Evolutionary conservation across 2,797 vertebrate genomes (phyloP), one percentile per base, ranked within the genome.

Genomic region (Rhinatrema bivittatum): DNA sequence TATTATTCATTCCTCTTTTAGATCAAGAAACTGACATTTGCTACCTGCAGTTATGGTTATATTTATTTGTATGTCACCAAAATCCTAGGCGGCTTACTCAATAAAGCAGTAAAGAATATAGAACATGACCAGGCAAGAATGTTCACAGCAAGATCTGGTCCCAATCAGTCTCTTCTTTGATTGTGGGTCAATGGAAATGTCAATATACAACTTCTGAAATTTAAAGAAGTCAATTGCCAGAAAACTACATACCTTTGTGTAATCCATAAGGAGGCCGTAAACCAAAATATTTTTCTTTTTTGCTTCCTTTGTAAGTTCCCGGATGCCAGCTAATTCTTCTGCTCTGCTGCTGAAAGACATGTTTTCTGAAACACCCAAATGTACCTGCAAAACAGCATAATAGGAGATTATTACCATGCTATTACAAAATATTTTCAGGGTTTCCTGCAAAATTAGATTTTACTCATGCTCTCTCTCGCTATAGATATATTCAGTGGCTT

Each of bases 211-310:
- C 50, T 65, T 39, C 36, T 13, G 16, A 16, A 46, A 23, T 36
- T 25, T 16, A 47, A 6, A 56, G 15, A 46, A 48, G 29, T 16
- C 45, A 21, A 36, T 5, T 32, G 9, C 20, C 21, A 20, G 20
- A 6, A 21, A 50, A 50, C 46, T 30, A 60, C 78, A 39, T 82
- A 98, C 95, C 91, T 90, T 65, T 27, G 79, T 65, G 56, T 62
- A 74, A 26, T 63, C 66, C 25, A 97, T 64, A 63, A 85, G 70
- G 44, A 97, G 70, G 26, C 85, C 82, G 34, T 82, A 94, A 48
- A 94, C 56, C 26, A 93, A 86, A 73, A 94, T 60, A 53, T 95
- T 92, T 43, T 52, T 64, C 42, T 60, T 78, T 60, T 81, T 82
- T 11, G 73, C 56, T 59, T 84, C 69, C 1, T 74, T 76, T 53